Evolutionary conservation across 2,888 invertebrate species (phyloP).

Genomic region (Norana najaformis): DNA sequence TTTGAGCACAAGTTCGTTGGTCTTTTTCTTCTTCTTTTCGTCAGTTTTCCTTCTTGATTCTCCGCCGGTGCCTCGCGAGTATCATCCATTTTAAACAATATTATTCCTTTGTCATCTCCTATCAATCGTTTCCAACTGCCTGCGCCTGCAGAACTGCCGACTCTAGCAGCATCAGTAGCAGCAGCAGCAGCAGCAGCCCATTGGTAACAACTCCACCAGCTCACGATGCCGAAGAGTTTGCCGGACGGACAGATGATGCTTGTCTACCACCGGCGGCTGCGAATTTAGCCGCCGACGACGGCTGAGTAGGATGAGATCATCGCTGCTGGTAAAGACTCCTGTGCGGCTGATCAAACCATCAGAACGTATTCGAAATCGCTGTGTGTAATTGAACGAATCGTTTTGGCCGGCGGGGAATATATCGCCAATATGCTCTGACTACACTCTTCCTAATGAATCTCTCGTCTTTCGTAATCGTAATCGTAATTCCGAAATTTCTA

Average conservation of each 20-base stretch:
- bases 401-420: not conserved
- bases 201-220: not conserved
- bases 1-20: no score
- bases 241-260: not conserved
- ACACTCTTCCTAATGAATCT: not conserved
- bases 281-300: not conserved
- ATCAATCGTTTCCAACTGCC: not conserved
- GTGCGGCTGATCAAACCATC: not conserved
- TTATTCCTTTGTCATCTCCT: not conserved
- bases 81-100: not conserved
- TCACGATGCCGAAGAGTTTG: not conserved
- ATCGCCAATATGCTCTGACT: not conserved
- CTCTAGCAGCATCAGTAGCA: not conserved
- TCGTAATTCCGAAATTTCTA: no score
- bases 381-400: slow-evolving; percentile 5
- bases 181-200: not conserved
- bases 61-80: not conserved
- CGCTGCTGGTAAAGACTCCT: not conserved
- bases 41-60: not conserved
- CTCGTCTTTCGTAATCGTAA: not conserved
- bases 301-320: not conserved
- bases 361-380: not conserved
- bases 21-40: not conserved
- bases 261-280: not conserved
- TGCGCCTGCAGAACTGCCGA: not conserved